phyloP scores from a whole-genome alignment of 1,140 invertebrate species.

The Aphelenchoides besseyi region DNA sequence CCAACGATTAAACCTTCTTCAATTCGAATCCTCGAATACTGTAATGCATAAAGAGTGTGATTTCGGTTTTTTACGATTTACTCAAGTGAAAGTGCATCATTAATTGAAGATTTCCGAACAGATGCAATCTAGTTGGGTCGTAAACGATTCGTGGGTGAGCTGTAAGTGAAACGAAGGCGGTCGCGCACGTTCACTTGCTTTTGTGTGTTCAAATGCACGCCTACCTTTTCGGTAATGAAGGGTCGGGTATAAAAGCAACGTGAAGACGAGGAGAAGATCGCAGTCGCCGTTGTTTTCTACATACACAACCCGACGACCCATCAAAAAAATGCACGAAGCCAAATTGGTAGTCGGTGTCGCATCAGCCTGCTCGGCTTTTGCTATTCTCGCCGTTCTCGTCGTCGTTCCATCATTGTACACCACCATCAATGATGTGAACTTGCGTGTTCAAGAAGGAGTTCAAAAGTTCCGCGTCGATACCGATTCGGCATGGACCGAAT shows the following conservation, averaged over 20 bases:
- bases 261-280: not conserved
- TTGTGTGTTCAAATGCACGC: not conserved
- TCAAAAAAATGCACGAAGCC: slow-evolving; percentile 30
- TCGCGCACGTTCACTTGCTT: not conserved
- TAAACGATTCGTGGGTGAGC: too few relatives aligned
- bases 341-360: slow-evolving; percentile 42
- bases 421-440: slow-evolving; percentile 42
- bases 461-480: slow-evolving; percentile 39
- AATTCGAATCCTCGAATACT: too few relatives aligned
- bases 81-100: too few relatives aligned
- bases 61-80: too few relatives aligned
- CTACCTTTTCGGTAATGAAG: not conserved
- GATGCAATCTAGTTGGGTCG: too few relatives aligned
- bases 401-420: slow-evolving; percentile 38
- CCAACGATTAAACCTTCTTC: too few relatives aligned
- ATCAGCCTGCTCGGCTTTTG: slow-evolving; percentile 30
- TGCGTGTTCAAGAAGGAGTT: slow-evolving; percentile 34
- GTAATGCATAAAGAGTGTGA: too few relatives aligned
- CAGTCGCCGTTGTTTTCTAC: slow-evolving; percentile 17
- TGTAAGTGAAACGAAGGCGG: slow-evolving; percentile 5
- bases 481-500: slow-evolving; percentile 46
- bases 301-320: not conserved
- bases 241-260: not conserved
- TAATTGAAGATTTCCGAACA: too few relatives aligned
- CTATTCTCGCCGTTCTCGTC: slow-evolving; percentile 38